Conservation (phyloP, 2,797 vertebrate genomes). For the Harpagifer antarcticus region DNA sequence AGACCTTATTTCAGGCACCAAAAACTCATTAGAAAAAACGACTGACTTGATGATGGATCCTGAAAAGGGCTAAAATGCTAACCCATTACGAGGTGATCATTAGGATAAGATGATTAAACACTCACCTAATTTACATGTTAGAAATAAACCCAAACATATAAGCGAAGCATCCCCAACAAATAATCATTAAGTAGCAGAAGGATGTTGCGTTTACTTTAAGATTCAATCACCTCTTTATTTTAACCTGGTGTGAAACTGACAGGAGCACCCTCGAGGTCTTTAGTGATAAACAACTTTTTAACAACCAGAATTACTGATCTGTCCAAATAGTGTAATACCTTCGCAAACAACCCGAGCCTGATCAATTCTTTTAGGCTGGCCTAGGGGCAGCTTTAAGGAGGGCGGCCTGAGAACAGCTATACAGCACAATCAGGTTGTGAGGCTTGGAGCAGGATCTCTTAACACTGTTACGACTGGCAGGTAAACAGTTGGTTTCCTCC, state of each 20-base stretch:
- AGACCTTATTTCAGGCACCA: too few species aligned
- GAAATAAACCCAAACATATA: neutral
- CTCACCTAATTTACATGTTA: neutral
- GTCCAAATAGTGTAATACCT: slow-evolving; percentile 51
- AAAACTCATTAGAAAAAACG: too few species aligned
- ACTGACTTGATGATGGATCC: too few species aligned
- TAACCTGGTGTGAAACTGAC: slow-evolving; percentile 49
- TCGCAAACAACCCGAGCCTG: slow-evolving; percentile 58
- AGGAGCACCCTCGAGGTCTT: neutral
- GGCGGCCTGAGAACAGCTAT: slow-evolving; percentile 22
- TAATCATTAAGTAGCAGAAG: neutral
- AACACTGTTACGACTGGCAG: slow-evolving; percentile 63
- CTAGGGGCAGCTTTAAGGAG: slow-evolving; percentile 41
- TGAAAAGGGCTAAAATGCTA: too few species aligned
- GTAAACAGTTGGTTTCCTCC: slow-evolving; percentile 73
- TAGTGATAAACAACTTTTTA: slow-evolving; percentile 17
- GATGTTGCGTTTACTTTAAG: neutral
- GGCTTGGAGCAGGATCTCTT: slow-evolving; percentile 66
- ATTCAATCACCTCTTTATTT: slow-evolving; percentile 9
- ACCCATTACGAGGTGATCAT: too few species aligned
- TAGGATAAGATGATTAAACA: neutral
- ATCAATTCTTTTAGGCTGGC: slow-evolving; percentile 27
- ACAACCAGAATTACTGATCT: slow-evolving; percentile 24
- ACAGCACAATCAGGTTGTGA: slow-evolving; percentile 33
- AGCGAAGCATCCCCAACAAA: neutral